These are phyloP conservation scores for Panulirus ornatus DNA, from an alignment of 1,140 invertebrate genomes.

Conservation along the genomic window DNA sequence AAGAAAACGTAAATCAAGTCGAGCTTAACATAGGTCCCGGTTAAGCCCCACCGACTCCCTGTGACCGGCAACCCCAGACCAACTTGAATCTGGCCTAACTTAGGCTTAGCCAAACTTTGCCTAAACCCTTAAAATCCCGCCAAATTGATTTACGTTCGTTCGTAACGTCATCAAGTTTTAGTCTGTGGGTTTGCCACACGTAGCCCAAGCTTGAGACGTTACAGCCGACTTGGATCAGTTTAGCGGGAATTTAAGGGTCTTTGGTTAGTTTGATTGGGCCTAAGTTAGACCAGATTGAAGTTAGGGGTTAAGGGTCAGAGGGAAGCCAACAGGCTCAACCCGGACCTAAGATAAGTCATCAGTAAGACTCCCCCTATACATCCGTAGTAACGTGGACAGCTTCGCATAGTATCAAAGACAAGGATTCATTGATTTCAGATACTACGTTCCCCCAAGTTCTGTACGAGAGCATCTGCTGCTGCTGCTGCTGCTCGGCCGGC, in stretches of 20 bases:
- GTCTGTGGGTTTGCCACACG: too few relatives aligned
- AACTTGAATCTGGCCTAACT: not conserved
- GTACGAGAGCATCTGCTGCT: not conserved
- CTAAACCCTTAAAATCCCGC: conserved; percentile 22
- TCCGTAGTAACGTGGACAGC: too few relatives aligned
- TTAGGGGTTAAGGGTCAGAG: too few relatives aligned
- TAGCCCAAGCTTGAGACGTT: too few relatives aligned
- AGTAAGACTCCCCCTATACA: too few relatives aligned
- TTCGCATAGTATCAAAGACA: conserved; percentile 33
- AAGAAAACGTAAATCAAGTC: conserved; percentile 13
- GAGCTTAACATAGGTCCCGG: not conserved
- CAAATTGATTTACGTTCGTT: conserved; percentile 42
- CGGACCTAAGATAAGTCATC: too few relatives aligned
- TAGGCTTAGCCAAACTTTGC: conserved; percentile 8
- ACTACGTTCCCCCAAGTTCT: not conserved
- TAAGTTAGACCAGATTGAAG: too few relatives aligned
- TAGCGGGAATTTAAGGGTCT: too few relatives aligned
- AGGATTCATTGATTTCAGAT: conserved; percentile 41
- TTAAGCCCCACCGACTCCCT: not conserved
- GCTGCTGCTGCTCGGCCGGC: too few relatives aligned
- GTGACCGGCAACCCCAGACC: not conserved
- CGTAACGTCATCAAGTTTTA: conserved; percentile 31
- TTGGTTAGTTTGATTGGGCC: too few relatives aligned
- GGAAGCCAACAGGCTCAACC: too few relatives aligned
- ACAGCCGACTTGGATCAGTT: too few relatives aligned